These are phyloP conservation scores for mouse (Mus musculus) DNA, from an alignment of 2,113 vertebrate species.

Conservation along the genomic window DNA sequence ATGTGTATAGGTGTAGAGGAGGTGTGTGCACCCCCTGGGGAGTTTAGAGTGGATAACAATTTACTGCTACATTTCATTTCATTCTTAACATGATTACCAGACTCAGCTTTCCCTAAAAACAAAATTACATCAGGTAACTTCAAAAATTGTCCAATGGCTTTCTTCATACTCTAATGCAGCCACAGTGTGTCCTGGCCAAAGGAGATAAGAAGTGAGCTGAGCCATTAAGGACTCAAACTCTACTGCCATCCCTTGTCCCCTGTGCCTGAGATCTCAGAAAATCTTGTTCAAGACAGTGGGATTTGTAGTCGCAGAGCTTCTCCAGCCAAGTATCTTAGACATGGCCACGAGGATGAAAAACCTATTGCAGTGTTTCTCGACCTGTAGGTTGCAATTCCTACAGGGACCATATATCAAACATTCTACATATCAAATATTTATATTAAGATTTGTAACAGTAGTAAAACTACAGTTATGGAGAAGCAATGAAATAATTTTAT, in stretches of 20 bases:
- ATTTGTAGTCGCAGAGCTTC: not conserved
- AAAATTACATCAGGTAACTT: not conserved
- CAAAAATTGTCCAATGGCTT: not conserved
- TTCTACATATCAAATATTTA: too few species aligned
- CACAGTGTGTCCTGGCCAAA: not conserved
- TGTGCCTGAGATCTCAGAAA: not conserved
- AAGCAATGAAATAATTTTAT: too few species aligned
- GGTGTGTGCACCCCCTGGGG: too few species aligned
- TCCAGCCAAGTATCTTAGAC: not conserved
- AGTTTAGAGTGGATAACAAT: too few species aligned
- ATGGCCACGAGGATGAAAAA: not conserved
- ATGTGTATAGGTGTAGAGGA: too few species aligned
- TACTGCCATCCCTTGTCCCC: not conserved
- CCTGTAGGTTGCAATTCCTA: too few species aligned
- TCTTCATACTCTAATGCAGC: not conserved
- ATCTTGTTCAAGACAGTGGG: not conserved
- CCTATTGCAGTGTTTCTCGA: not conserved
- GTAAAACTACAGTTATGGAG: too few species aligned
- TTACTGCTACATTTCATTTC: not conserved
- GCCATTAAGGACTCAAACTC: not conserved
- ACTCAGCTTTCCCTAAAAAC: not conserved
- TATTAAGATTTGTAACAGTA: too few species aligned
- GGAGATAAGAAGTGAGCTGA: not conserved
- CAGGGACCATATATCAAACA: too few species aligned
- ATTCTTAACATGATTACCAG: not conserved